A percentile compares a stretch with the other conserved stretches of the same genome.
Evolutionary conservation across 2,113 vertebrate genomes (phyloP).

Genomic region (Craseonycteris thonglongyai): DNA sequence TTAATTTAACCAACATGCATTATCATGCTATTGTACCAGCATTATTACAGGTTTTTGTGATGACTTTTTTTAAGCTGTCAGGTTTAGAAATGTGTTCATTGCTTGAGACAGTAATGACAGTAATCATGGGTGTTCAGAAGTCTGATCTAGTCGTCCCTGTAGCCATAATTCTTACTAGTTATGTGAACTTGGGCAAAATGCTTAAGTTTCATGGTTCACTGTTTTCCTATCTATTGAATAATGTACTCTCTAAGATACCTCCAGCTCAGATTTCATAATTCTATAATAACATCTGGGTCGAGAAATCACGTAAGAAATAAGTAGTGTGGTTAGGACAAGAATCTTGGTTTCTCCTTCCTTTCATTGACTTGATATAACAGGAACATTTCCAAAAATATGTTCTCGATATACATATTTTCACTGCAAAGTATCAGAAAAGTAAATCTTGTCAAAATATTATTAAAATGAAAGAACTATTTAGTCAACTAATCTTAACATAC

Average conservation of each 20-base stretch:
- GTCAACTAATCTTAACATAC: constrained; percentile 7
- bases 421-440: not conserved
- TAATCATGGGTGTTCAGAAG: not conserved
- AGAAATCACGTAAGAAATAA: not conserved
- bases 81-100: not conserved
- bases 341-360: not conserved
- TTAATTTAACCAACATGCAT: not conserved
- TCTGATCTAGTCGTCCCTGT: not conserved
- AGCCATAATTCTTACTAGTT: not conserved
- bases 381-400: constrained; percentile 26
- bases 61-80: not conserved
- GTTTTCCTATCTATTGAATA: not conserved
- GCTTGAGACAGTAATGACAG: not conserved
- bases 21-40: not conserved
- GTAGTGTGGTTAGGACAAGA: not conserved
- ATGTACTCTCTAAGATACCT: not conserved
- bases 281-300: not conserved
- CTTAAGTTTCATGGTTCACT: not conserved
- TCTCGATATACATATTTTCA: not conserved
- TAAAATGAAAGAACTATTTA: not conserved
- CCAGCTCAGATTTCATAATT: not conserved
- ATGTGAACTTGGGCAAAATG: not conserved
- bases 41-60: not conserved
- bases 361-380: not conserved
- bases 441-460: constrained; percentile 32